These are phyloP conservation scores for Panthera leo DNA, from an alignment of 2,113 vertebrate species.

Conservation along the genomic window DNA sequence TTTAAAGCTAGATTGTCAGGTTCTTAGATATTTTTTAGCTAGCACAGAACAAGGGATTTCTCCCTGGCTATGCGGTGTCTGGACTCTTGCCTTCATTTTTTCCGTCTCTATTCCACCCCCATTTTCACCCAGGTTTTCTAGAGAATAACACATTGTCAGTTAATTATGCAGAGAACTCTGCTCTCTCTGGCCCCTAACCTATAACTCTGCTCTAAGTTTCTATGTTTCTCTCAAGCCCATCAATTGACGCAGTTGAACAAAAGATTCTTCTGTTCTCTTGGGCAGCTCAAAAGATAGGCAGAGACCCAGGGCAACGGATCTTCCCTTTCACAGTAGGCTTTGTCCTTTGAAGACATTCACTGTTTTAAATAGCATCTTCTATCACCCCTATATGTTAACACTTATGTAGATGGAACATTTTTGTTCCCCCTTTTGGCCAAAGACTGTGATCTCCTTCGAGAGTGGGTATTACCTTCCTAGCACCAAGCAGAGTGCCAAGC, in stretches of 20 bases:
- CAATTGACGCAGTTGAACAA: constrained; percentile 48
- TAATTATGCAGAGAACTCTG: not conserved
- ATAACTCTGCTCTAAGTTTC: not conserved
- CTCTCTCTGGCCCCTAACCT: not conserved
- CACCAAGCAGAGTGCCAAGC: constrained; percentile 51
- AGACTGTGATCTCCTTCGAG: constrained; percentile 65
- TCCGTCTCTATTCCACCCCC: not conserved
- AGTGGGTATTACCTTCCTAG: constrained; percentile 44
- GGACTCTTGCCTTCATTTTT: not conserved
- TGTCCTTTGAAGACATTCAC: constrained; percentile 67
- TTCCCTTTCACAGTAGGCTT: constrained; percentile 33
- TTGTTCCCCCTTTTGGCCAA: constrained; percentile 72
- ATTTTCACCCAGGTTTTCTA: not conserved
- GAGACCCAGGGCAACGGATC: constrained; percentile 1
- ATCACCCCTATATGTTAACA: not conserved
- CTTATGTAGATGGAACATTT: constrained; percentile 53
- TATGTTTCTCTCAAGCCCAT: constrained; percentile 52
- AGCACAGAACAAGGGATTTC: not conserved
- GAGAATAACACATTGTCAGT: not conserved
- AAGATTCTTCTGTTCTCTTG: constrained; percentile 20
- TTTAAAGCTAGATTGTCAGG: not conserved
- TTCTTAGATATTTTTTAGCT: not conserved
- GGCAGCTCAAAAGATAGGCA: constrained; percentile 50
- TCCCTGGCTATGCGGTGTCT: not conserved
- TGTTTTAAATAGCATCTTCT: constrained; percentile 64